These are phyloP conservation scores for Arctopsyche grandis DNA, from an alignment of 1,140 invertebrate species.

Conservation along the genomic window DNA sequence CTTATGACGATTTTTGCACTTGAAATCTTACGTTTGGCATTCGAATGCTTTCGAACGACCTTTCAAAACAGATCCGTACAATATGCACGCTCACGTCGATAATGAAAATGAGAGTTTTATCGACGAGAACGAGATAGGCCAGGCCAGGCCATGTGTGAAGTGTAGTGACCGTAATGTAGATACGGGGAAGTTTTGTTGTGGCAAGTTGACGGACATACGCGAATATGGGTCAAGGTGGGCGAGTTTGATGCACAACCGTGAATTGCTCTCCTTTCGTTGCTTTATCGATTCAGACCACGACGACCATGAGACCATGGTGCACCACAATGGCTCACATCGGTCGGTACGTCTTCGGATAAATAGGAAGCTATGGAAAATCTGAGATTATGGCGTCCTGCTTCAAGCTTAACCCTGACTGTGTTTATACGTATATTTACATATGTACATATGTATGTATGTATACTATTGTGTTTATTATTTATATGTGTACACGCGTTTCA, in stretches of 20 bases:
- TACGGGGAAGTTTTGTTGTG: neutral
- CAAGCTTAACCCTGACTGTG: too few relatives aligned
- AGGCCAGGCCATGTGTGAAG: too few relatives aligned
- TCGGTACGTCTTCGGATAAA: too few relatives aligned
- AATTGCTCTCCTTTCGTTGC: slow-evolving; percentile 15
- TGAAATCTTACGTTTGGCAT: neutral
- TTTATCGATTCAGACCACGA: neutral
- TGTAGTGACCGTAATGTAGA: too few relatives aligned
- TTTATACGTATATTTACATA: too few relatives aligned
- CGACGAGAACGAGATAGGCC: too few relatives aligned
- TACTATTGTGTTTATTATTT: too few relatives aligned
- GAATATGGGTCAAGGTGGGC: slow-evolving; percentile 11
- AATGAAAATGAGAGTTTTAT: too few relatives aligned
- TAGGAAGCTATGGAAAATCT: too few relatives aligned
- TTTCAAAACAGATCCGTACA: neutral
- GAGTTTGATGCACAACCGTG: slow-evolving; percentile 22
- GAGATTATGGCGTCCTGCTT: too few relatives aligned
- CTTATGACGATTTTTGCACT: neutral
- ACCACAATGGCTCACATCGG: neutral
- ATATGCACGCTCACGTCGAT: neutral
- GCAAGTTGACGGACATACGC: neutral
- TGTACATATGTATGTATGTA: too few relatives aligned
- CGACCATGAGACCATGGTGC: neutral
- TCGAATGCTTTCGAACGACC: neutral
- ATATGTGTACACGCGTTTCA: too few relatives aligned